Evolutionary conservation across 2,888 invertebrate genomes (phyloP).

Genomic region (Cephus rjabovi): DNA sequence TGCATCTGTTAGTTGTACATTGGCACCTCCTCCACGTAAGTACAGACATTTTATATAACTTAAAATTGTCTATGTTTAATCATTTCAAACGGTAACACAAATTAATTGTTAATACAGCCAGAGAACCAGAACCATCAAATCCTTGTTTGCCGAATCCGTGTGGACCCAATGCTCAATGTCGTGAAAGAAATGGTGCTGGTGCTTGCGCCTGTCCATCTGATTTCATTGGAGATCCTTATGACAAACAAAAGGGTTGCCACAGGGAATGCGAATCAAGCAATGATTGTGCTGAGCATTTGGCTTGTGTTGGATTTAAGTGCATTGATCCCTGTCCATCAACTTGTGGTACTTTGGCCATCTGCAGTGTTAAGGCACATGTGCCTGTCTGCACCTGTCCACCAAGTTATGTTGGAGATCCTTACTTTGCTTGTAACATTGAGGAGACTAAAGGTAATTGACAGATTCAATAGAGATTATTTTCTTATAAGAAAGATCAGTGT

Average conservation of each 20-base stretch:
- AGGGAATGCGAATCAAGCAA: conserved; percentile 84
- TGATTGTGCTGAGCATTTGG: conserved; percentile 78
- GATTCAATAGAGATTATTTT: not conserved
- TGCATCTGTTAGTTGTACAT: conserved; percentile 72
- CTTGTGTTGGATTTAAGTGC: conserved; percentile 87
- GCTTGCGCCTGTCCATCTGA: conserved; percentile 85
- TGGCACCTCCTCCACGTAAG: conserved; percentile 59
- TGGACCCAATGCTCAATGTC: conserved; percentile 86
- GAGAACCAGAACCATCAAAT: conserved; percentile 64
- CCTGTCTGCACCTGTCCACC: conserved; percentile 81
- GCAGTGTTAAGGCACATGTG: conserved; percentile 82
- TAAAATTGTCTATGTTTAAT: not conserved
- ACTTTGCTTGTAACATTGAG: conserved; percentile 69
- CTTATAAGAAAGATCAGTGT: not conserved
- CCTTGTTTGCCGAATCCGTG: conserved; percentile 88
- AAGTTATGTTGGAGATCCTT: conserved; percentile 85
- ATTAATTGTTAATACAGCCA: conserved; percentile 8
- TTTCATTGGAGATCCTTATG: conserved; percentile 86
- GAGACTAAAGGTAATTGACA: conserved; percentile 36
- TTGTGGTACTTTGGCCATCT: conserved; percentile 84
- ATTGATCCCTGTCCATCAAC: conserved; percentile 87
- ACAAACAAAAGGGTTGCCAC: conserved; percentile 74
- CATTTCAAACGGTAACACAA: not conserved
- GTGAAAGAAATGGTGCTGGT: conserved; percentile 85
- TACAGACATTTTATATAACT: conserved; percentile 1